phyloP scores from a whole-genome alignment of 2,888 invertebrate genomes.

The Steinernema hermaphroditum region DNA sequence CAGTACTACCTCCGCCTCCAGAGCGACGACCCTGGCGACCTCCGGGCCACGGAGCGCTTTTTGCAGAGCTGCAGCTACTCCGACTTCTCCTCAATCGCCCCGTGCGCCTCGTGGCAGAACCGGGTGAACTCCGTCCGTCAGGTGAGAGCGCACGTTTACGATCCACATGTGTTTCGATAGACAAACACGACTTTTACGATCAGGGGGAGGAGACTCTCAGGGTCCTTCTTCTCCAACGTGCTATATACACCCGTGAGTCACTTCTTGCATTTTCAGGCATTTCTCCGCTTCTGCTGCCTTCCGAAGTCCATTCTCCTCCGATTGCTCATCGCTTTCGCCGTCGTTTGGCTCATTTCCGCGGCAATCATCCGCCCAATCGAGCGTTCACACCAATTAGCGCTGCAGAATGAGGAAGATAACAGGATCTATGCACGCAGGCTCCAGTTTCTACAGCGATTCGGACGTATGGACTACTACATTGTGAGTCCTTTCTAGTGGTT shows the following conservation, averaged over 20 bases:
- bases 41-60: slow-evolving; percentile 3
- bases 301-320: slow-evolving; percentile 1
- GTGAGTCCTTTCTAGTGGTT: not conserved
- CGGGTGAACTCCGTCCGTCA: slow-evolving; percentile 1
- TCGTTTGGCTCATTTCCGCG: slow-evolving; percentile 3
- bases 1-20: not conserved
- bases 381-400: not conserved
- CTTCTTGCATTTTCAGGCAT: not conserved
- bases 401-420: slow-evolving; percentile 4
- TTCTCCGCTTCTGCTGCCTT: not conserved
- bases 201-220: too few relatives aligned
- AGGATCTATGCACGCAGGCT: not conserved
- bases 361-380: slow-evolving; percentile 16
- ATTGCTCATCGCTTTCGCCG: not conserved
- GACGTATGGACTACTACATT: slow-evolving; percentile 22
- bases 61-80: slow-evolving; percentile 26
- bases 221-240: too few relatives aligned
- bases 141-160: not conserved
- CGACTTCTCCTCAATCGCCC: slow-evolving; percentile 19
- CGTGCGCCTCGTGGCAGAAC: slow-evolving; percentile 13
- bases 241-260: too few relatives aligned
- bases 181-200: too few relatives aligned
- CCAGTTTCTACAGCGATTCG: slow-evolving; percentile 10
- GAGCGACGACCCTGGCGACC: not conserved
- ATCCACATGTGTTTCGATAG: not conserved